phyloP scores from a whole-genome alignment of 92 coral and sea anemone genomes.

The Epizoanthus illoricatus region DNA sequence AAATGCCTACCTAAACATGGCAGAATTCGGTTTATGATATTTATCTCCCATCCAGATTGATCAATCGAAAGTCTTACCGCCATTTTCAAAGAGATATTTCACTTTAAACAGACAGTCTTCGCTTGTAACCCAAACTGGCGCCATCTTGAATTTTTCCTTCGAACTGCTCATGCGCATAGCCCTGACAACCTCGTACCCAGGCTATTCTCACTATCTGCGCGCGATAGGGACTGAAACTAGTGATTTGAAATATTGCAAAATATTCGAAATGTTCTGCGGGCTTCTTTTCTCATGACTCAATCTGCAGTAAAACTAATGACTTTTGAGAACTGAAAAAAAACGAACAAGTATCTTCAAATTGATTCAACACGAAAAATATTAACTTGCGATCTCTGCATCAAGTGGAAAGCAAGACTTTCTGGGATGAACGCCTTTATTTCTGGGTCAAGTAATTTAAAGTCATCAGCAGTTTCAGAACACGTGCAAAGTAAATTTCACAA shows the following conservation, averaged over 20 bases:
- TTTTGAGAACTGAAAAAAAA: slow-evolving; percentile 23
- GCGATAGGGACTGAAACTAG: no score
- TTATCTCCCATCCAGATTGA: no score
- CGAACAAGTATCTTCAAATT: slow-evolving; percentile 37
- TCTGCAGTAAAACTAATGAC: slow-evolving; percentile 26
- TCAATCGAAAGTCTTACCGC: no score
- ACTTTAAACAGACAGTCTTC: no score
- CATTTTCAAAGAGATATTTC: no score
- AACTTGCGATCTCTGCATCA: slow-evolving; percentile 44
- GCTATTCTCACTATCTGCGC: no score
- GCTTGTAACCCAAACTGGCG: no score
- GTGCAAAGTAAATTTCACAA: slow-evolving; percentile 57
- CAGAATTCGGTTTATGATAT: no score
- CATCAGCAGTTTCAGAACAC: slow-evolving; percentile 54
- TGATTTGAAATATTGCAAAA: slow-evolving; percentile 2
- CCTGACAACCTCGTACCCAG: no score
- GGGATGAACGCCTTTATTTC: slow-evolving; percentile 56
- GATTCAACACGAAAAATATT: slow-evolving; percentile 36
- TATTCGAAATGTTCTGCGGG: slow-evolving; percentile 21
- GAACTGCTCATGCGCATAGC: no score
- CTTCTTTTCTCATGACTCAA: slow-evolving; percentile 26
- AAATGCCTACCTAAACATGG: no score
- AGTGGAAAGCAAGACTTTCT: slow-evolving; percentile 50
- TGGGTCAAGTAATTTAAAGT: slow-evolving; percentile 54
- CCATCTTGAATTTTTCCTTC: no score